Conservation (phyloP, 2,888 invertebrate species). For the Eudasyphora cyanicolor region DNA sequence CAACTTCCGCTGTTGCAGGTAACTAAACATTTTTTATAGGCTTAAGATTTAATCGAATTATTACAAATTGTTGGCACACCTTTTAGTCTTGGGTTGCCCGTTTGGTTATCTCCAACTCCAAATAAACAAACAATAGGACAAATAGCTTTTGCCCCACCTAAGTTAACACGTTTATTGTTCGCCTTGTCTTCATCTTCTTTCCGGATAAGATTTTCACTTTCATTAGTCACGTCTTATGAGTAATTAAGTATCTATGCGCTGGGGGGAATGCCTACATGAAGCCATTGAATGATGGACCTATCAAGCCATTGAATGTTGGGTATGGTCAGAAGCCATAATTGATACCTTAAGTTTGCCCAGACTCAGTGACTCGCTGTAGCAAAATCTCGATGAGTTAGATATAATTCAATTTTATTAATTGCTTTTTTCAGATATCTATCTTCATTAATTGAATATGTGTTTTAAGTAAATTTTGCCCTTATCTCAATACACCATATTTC, state of each 20-base stretch:
- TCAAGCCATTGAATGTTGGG: background rate
- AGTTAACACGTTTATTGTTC: background rate
- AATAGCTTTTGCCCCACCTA: background rate
- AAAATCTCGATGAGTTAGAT: background rate
- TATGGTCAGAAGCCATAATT: background rate
- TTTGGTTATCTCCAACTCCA: background rate
- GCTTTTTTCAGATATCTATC: background rate
- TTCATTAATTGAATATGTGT: background rate
- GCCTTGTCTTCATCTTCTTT: no score
- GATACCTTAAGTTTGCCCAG: background rate
- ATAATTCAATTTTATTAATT: background rate
- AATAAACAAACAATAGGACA: background rate
- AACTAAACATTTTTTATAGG: no score
- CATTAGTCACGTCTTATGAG: slow-evolving; percentile 37
- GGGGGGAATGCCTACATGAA: background rate
- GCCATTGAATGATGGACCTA: background rate
- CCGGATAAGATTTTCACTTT: slow-evolving; percentile 39
- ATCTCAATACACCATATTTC: background rate
- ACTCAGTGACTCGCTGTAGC: background rate
- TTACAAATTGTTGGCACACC: slow-evolving; percentile 1
- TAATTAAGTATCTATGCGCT: slow-evolving; percentile 5
- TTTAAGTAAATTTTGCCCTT: background rate
- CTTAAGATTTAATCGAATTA: background rate
- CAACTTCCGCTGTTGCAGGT: slow-evolving; percentile 51
- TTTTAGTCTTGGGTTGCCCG: background rate